A percentile compares a stretch with the other conserved stretches of the same genome.
phyloP scores from a whole-genome alignment of 2,113 vertebrate species.

The Nannospalax galili region DNA sequence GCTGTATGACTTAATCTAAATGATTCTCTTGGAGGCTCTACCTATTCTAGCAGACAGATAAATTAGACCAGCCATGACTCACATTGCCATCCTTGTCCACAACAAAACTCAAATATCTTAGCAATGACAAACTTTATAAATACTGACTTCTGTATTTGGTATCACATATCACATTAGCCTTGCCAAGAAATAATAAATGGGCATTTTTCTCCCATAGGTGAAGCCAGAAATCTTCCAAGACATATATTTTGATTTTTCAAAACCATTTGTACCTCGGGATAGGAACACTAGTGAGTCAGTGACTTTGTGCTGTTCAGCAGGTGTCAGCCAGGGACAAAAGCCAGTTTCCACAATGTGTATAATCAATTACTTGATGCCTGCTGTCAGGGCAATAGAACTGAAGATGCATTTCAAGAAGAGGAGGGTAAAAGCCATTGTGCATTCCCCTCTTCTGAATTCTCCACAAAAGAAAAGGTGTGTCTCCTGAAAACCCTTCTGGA shows the following conservation, averaged over 20 bases:
- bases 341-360: neutral
- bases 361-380: neutral
- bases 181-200: neutral
- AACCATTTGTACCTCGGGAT: neutral
- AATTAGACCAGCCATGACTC: neutral
- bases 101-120: neutral
- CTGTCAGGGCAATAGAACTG: fast-evolving
- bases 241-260: neutral
- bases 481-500: neutral
- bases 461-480: neutral
- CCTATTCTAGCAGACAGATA: neutral
- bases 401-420: neutral
- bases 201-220: neutral
- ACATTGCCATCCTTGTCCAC: neutral
- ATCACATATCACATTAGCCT: neutral
- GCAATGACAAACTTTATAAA: neutral
- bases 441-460: neutral
- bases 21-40: neutral
- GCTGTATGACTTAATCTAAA: fast-evolving
- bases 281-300: neutral
- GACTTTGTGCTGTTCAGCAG: neutral
- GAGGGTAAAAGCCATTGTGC: neutral
- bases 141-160: neutral
- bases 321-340: neutral
- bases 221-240: neutral